Percentiles rank a stretch among this genome's conserved stretches.
Evolutionary conservation across 2,113 vertebrate species (phyloP).

Genomic region (Lasiurus borealis): DNA sequence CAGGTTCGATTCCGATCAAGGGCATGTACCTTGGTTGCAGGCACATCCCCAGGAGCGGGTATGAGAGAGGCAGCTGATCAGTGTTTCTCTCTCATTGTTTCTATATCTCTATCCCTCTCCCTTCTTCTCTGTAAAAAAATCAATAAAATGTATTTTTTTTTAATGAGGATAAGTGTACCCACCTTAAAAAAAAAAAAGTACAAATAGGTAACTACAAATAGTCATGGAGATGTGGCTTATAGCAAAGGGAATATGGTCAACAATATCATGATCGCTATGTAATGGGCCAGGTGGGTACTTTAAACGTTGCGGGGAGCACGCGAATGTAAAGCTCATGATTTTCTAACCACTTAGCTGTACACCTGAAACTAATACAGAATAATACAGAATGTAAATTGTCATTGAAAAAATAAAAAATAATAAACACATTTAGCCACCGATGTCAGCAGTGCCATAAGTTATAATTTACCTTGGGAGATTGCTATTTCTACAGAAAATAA

Average conservation of each 20-base stretch:
- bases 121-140: no score
- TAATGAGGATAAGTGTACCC: no score
- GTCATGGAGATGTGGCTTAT: background rate
- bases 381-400: background rate
- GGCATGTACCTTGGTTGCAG: no score
- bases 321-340: background rate
- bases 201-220: background rate
- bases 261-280: background rate
- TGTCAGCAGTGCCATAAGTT: background rate
- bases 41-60: no score
- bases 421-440: constrained; percentile 14
- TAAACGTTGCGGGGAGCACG: background rate
- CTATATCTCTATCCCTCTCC: no score
- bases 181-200: background rate
- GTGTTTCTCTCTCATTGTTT: no score
- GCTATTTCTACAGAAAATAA: background rate
- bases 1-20: no score
- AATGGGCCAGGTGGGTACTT: background rate
- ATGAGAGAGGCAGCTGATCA: no score
- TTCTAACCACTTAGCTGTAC: background rate
- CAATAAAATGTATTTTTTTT: no score
- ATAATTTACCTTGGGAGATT: background rate
- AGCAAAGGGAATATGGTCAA: background rate
- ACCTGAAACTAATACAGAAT: background rate
- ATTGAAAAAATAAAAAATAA: background rate